phyloP scores from a whole-genome alignment of 2,797 vertebrate species.

The Acrocephalus scirpaceus region DNA sequence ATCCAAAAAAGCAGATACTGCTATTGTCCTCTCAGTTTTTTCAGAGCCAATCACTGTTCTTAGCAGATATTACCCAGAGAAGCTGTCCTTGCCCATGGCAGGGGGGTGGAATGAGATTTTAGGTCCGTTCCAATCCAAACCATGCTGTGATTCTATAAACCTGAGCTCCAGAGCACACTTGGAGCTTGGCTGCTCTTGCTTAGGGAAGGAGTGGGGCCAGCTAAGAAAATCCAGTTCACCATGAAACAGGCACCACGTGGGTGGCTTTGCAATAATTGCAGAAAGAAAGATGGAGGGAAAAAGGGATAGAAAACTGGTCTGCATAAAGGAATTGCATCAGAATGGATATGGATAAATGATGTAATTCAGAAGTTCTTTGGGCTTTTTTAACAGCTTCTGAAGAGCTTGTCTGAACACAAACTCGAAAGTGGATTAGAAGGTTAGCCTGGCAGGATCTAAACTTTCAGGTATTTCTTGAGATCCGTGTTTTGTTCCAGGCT shows the following conservation, averaged over 20 bases:
- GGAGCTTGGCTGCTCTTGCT: neutral
- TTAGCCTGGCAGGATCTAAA: neutral
- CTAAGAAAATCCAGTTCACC: neutral
- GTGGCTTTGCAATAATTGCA: neutral
- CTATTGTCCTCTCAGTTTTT: neutral
- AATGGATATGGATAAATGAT: neutral
- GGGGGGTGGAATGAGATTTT: neutral
- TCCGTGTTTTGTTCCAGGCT: neutral
- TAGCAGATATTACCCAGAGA: neutral
- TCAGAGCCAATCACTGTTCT: neutral
- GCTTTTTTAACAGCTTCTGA: neutral
- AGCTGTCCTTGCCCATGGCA: neutral
- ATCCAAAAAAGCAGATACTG: neutral
- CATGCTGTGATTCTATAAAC: no score
- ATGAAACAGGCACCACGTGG: neutral
- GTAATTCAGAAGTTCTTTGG: neutral
- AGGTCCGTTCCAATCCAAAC: neutral
- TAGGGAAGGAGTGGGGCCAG: neutral
- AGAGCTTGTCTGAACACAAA: conserved; percentile 19
- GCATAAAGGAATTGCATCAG: neutral
- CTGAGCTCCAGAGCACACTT: neutral
- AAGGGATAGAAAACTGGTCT: neutral
- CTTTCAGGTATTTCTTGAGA: neutral
- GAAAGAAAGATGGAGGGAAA: neutral
- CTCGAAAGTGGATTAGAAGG: neutral